Evolutionary conservation across 2,888 invertebrate species (phyloP), one percentile per base, ranked within the genome.

Genomic region (Drosophila maculinotata): DNA sequence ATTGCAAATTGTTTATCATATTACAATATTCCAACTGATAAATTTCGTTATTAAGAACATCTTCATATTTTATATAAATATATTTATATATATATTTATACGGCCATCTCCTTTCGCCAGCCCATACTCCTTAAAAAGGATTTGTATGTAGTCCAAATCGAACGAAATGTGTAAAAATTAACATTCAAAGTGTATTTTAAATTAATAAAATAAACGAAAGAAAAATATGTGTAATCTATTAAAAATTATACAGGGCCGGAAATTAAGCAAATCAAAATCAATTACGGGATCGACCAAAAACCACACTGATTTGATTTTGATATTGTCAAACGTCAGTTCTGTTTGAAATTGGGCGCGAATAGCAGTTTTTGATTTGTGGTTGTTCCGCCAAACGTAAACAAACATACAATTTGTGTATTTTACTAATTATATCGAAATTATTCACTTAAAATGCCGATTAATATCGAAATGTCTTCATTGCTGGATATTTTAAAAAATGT

Each of bases 21-120:
- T 36, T 45, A 47, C 48, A 33, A 52, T 49, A 66, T 76, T 76
- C 67, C 60, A 64, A 39, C 76, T 82, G 57, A 67, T 47, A 83
- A 83, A 75, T 67, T 79, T 79, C 78, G 69, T 77, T 73, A 69
- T 63, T 66, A 48, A 63, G 64, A 33, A 45, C 52, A 17, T 54
- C 75, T 76, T 63, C 66, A 77, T 82, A 79, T 83, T 65, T 82
- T 76, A 63, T 51, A 58, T 69, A 54, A 49, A 69, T 52, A 53
- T 53, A 63, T 64, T 53, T 39, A 36, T 57, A 64, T 62, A 76
- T 68, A 76, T 69, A 75, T 76, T 67, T 66, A 49, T 53, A 60
- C 56, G 79, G 86, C 86, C 66, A 68, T 52, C 63, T 69, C 58
- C 76, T 54, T 69, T 75, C 54, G 72, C 65, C 70, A 64, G 20